A percentile compares a stretch with the other conserved stretches of the same genome.
phyloP scores from a whole-genome alignment of 35 echinoderm and acorn worm genomes.

The Nesometra sesokonis region DNA sequence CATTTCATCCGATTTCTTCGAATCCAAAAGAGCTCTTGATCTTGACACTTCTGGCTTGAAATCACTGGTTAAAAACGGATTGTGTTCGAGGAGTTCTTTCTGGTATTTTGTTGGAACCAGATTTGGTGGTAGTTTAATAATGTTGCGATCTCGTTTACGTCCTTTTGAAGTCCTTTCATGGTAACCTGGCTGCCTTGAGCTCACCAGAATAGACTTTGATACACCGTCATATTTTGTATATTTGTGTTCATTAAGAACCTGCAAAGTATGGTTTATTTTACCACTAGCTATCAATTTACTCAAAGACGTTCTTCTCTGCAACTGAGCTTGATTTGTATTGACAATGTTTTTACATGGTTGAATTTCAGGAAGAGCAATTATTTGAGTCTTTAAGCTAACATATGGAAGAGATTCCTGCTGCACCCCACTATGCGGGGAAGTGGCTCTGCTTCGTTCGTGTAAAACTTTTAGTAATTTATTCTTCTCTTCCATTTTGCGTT shows the following conservation, averaged over 20 bases:
- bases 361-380: neutral
- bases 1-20: neutral
- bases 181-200: neutral
- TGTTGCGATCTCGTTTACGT: neutral
- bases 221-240: neutral
- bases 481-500: neutral
- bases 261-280: neutral
- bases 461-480: neutral
- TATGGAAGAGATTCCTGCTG: neutral
- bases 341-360: neutral
- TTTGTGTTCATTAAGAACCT: neutral
- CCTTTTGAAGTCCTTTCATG: neutral
- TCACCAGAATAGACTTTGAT: neutral
- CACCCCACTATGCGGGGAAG: neutral
- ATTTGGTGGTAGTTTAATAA: neutral
- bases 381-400: neutral
- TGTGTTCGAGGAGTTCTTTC: neutral
- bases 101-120: neutral
- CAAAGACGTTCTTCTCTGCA: neutral
- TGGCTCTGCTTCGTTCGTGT: neutral
- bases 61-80: neutral
- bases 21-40: neutral
- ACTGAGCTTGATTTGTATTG: neutral
- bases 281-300: neutral
- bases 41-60: neutral